A percentile compares a stretch with the other conserved stretches of the same genome.
Conservation (phyloP, 1,140 invertebrate species). For the Tetramorium parvispinum region DNA sequence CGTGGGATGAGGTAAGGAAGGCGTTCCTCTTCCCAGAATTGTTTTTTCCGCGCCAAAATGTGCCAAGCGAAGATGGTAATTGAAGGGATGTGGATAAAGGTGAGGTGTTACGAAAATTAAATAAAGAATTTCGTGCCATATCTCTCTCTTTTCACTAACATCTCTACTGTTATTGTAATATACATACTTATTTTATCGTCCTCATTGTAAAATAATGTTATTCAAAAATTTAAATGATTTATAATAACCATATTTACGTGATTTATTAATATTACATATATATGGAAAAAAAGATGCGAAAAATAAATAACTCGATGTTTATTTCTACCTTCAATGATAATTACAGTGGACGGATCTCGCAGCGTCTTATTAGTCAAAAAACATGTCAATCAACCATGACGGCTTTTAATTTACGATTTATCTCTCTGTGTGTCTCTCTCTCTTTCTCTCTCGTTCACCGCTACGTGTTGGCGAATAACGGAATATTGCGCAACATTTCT, state of each 20-base stretch:
- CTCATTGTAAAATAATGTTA: background rate
- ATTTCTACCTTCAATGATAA: background rate
- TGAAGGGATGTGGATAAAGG: background rate
- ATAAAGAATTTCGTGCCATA: background rate
- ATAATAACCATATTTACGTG: background rate
- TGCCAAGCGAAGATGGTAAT: conserved; percentile 21
- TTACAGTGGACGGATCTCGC: background rate
- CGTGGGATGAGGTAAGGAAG: conserved; percentile 43
- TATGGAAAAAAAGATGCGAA: background rate
- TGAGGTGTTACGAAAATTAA: conserved; percentile 9
- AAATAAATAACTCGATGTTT: background rate
- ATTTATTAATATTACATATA: background rate
- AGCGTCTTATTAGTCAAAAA: conserved; percentile 37
- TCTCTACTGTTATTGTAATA: background rate
- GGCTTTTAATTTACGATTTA: conserved; percentile 34
- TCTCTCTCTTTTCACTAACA: background rate
- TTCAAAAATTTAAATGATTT: background rate
- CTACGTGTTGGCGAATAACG: conserved; percentile 27
- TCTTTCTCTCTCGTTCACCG: background rate
- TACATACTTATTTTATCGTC: background rate
- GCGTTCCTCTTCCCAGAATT: conserved; percentile 26
- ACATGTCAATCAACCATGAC: background rate
- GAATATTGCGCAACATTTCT: conserved; percentile 40
- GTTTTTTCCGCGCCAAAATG: conserved; percentile 31
- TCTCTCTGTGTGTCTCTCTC: background rate